phyloP scores from a whole-genome alignment of 2,113 vertebrate genomes.

The Struthio camelus region DNA sequence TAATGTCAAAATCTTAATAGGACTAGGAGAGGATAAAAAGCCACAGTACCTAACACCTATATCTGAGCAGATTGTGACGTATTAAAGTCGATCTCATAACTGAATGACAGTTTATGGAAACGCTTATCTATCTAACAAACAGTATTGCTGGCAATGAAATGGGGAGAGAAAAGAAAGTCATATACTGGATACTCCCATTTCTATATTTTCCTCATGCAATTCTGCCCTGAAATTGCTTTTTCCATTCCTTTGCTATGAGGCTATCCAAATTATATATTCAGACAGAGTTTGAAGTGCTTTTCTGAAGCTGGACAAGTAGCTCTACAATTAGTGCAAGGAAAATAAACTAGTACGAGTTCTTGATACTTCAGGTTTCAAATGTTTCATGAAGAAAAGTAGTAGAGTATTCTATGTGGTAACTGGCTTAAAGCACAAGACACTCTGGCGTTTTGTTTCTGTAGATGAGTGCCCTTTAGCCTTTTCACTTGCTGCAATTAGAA shows the following conservation, averaged over 20 bases:
- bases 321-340: neutral
- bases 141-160: neutral
- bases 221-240: neutral
- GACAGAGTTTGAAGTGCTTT: neutral
- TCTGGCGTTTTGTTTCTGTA: neutral
- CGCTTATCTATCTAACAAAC: neutral
- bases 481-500: slow-evolving; percentile 30
- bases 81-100: neutral
- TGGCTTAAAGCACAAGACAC: neutral
- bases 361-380: neutral
- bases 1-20: neutral
- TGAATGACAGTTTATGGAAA: neutral
- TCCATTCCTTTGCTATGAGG: neutral
- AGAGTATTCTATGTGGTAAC: neutral
- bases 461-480: slow-evolving; percentile 24
- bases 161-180: neutral
- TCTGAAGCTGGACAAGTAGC: neutral
- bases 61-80: neutral
- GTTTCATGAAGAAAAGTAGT: neutral
- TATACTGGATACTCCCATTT: neutral
- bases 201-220: neutral
- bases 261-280: neutral
- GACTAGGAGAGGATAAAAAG: neutral
- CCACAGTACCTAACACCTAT: neutral
- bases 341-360: neutral